Percentiles rank a stretch among this genome's conserved stretches.
Conservation (phyloP, 1,140 invertebrate species). For the Drosophila kanapiae region DNA sequence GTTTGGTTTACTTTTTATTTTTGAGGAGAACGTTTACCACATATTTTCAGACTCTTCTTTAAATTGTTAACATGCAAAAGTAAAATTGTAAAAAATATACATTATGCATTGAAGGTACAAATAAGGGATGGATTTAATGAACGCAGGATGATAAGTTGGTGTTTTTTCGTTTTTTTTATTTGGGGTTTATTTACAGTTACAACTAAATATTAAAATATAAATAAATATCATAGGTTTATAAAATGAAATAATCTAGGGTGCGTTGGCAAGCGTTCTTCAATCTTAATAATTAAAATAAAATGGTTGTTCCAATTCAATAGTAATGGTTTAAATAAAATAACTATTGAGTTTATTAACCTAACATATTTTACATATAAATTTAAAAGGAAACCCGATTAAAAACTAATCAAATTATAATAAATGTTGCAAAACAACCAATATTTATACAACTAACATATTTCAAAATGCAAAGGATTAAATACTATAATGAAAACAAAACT, state of each 20-base stretch:
- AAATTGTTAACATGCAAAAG: slow-evolving; percentile 71
- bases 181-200: slow-evolving; percentile 8
- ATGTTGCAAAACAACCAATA: no score
- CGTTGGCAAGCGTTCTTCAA: no score
- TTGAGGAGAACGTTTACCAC: slow-evolving; percentile 60
- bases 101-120: slow-evolving; percentile 10
- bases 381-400: background rate
- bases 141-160: slow-evolving; percentile 11
- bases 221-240: slow-evolving; percentile 14
- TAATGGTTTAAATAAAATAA: background rate
- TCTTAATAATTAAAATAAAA: no score
- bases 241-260: background rate
- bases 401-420: background rate
- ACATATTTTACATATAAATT: background rate
- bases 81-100: slow-evolving; percentile 37
- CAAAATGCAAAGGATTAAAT: background rate
- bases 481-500: background rate
- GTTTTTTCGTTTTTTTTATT: slow-evolving; percentile 4
- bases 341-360: background rate
- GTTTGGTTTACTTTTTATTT: slow-evolving; percentile 16
- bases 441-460: background rate
- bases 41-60: slow-evolving; percentile 78
- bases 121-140: slow-evolving; percentile 12
- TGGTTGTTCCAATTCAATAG: no score
- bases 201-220: slow-evolving; percentile 25